Evolutionary conservation across 1,140 invertebrate genomes (phyloP), one percentile per base, ranked within the genome.

Genomic region (Apis laboriosa): DNA sequence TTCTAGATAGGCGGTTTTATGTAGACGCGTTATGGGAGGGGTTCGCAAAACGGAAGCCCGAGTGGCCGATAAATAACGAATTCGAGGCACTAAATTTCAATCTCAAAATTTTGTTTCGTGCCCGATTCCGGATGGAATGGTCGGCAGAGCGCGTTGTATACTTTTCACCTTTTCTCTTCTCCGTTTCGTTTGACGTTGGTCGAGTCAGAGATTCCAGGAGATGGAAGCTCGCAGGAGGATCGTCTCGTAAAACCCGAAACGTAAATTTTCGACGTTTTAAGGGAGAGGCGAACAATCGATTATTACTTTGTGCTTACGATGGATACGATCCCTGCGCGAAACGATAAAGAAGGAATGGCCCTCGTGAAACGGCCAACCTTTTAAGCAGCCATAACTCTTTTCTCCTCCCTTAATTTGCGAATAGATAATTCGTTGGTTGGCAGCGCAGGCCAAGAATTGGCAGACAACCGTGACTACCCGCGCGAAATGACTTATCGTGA

Each of bases 341-440:
- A 81, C 83, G 86, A 86, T 87, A 86, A 87, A 86, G 76, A 68
- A 87, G 77, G 21, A 84, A 87, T 77, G 86, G 86, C 78, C 81
- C 58, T 77, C 73, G 86, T 77, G 76, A 87, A 84, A 86, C 88
- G 85, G 87, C 84, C 85, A 43, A 84, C 80, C 84, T 90, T 91
- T 92, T 90, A 91, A 92, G 86, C 84, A 88, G 83, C 83, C 86
- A 81, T 92, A 91, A 90, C 85, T 91, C 90, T 88, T 80, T 68
- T 51, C 55, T 88, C 84, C 86, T 85, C n/a, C 73, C 55, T 87
- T 84, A 80, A 86, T 79, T 87, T 49, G 51, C 64, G 72, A 80
- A 86, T 84, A 76, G 75, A 83, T 78, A 77, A 83, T 78, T 83
- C 81, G 66, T 78, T 58, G 81, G 67, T 43, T 78, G 80, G 66